Evolutionary conservation across 2,888 invertebrate genomes (phyloP), one percentile per base, ranked within the genome.

Genomic region (Escarpia spicata): DNA sequence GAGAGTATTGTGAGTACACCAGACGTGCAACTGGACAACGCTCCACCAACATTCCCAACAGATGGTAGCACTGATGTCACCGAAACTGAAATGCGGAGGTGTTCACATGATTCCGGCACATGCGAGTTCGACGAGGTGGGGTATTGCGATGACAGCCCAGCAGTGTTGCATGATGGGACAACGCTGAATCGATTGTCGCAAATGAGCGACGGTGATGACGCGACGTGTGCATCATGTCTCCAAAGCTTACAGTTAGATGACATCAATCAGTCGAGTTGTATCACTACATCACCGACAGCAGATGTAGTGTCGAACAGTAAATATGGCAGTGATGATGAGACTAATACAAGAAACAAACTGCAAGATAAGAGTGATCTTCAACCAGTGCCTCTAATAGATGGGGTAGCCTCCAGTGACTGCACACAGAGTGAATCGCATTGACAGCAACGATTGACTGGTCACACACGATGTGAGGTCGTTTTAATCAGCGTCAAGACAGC

Each of bases 1-100:
- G 93, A 93, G 45, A 94, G 93, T 91, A 92, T 94, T 43, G 93
- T 93, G 3, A 93, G 92, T 31, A 94, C 94, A 0, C 94, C 94
- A 8, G 94, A 94, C n/a, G 93, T 93, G 10, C 92, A 90, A 31
- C 45, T 89, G 12, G 94, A 94, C 90, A 75, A n/a, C n/a, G 75
- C 26, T 26, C 75, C 75, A 26, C 75, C 75, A 4, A 75, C 75
- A 75, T 75, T 75, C 75, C n/a, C 75, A 75, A 3, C 75, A 26
- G 75, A 26, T 75, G 75, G 75, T 26, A 75, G 75, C n/a, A n/a
- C 26, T 6, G 52, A 12, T 9, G 26, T 75, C 19, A 26, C 19
- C 26, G 75, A 75, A 52, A 12, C 52, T 19, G 75, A 75, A 26
- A 26, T 75, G 26, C 75, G 75, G n/a, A 75, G 75, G 26, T 75